Base-by-base conservation (phyloP, 2,113 vertebrate genomes). In the Pangasianodon gigas region DNA sequence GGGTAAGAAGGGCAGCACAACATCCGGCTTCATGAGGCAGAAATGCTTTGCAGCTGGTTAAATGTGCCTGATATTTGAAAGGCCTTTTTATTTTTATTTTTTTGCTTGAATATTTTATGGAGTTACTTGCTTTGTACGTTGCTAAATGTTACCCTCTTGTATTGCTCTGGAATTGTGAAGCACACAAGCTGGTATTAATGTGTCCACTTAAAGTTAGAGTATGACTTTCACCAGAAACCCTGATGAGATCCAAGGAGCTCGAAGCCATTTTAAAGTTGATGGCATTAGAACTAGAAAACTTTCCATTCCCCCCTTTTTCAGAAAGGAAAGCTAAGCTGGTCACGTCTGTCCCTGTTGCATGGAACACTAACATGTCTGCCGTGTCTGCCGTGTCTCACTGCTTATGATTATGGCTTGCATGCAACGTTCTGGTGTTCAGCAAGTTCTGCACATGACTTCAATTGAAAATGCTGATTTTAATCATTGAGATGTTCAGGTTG, bases 1-100 rank as follows among this genome's bases (percentile, higher is more conserved):
- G 95, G 95, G 95, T 96, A 96, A 96, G 96, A 92, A 95, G 93
- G 95, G 95, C 91, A 93, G 93, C 91, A 92, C 92, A 89, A 4
- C 54, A 90, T 94, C 94, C 92, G 90, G 92, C 93, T 94, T 95
- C 95, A 95, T 95, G 89, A 93, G 83, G 67, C 89, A 83, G 29
- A 54, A 71, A 32, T 87, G 79, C 87, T 87, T 60, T 89, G 91
- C 87, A 80, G 87, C 69, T 80, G 67, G 21, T 62, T 74, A 46
- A 62, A 65, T 58, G 24, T 60, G 41, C 69, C 5, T 84, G 51
- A 84, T 75, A 48, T 75, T 54, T 29, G 11, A 88, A 52, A 74
- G 7, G 82, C 52, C 52, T 46, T 14, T 37, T 5, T 18, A 37
- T 75, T 4, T 9, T 44, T 41, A 8, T 24, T 18, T 37, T 46